Evolutionary conservation across 2,113 vertebrate genomes (phyloP).

Genomic region (Struthidea cinerea): DNA sequence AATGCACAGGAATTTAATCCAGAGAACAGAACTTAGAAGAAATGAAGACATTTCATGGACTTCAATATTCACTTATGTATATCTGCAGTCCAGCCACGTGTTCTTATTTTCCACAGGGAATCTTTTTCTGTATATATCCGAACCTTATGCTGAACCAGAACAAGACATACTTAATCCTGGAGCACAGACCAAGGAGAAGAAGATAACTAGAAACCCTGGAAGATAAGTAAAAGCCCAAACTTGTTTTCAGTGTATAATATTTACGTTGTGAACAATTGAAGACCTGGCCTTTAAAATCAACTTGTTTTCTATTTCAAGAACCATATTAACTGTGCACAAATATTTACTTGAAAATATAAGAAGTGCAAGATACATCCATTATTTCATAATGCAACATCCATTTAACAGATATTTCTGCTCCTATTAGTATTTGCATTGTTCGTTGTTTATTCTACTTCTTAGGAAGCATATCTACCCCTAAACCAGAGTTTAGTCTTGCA

Average conservation of each 20-base stretch:
- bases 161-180: not conserved
- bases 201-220: not conserved
- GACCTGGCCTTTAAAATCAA: not conserved
- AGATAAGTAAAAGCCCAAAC: not conserved
- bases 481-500: not conserved
- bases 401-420: not conserved
- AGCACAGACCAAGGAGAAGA: not conserved
- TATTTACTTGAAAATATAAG: not conserved
- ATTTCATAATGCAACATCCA: not conserved
- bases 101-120: not conserved
- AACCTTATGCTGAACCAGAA: not conserved
- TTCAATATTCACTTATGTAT: not conserved
- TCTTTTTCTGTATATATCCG: not conserved
- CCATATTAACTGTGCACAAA: not conserved
- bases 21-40: not conserved
- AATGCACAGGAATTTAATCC: not conserved
- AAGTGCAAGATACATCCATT: not conserved
- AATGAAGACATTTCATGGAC: not conserved
- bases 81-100: not conserved
- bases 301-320: not conserved
- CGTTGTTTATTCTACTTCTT: not conserved
- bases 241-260: not conserved
- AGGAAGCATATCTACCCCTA: not conserved
- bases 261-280: not conserved
- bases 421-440: not conserved